phyloP scores from a whole-genome alignment of 2,888 invertebrate genomes.

The Unio pictorum region DNA sequence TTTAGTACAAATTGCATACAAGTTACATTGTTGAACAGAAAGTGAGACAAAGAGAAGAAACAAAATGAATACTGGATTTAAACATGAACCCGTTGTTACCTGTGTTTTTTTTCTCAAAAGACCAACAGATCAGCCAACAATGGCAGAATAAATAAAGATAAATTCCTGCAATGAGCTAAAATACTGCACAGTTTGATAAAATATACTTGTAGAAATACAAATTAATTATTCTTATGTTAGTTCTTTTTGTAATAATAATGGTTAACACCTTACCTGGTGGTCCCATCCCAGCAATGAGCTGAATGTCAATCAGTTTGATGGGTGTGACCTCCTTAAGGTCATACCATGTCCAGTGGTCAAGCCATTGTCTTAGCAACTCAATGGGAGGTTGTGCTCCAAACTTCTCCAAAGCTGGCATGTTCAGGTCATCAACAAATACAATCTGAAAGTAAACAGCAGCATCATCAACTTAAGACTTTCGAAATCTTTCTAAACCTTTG shows the following conservation, averaged over 20 bases:
- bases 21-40: too few species aligned
- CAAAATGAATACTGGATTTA: too few species aligned
- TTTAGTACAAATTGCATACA: too few species aligned
- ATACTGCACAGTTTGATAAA: neutral
- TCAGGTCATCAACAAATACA: conserved; percentile 96
- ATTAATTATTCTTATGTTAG: neutral
- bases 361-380: conserved; percentile 80
- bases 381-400: conserved; percentile 97
- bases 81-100: too few species aligned
- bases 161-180: too few species aligned
- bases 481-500: neutral
- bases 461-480: neutral
- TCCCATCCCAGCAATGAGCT: conserved; percentile 71
- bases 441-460: conserved; percentile 74
- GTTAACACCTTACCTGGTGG: conserved; percentile 63
- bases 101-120: too few species aligned
- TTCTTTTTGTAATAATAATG: neutral
- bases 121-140: too few species aligned
- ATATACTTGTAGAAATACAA: too few species aligned
- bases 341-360: conserved; percentile 72
- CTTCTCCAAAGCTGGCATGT: conserved; percentile 90
- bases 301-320: conserved; percentile 70
- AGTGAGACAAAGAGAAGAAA: too few species aligned
- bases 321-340: conserved; percentile 70
- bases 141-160: too few species aligned